Base-by-base conservation (phyloP, 2,113 vertebrate genomes). In the Baryphthengus martii region DNA sequence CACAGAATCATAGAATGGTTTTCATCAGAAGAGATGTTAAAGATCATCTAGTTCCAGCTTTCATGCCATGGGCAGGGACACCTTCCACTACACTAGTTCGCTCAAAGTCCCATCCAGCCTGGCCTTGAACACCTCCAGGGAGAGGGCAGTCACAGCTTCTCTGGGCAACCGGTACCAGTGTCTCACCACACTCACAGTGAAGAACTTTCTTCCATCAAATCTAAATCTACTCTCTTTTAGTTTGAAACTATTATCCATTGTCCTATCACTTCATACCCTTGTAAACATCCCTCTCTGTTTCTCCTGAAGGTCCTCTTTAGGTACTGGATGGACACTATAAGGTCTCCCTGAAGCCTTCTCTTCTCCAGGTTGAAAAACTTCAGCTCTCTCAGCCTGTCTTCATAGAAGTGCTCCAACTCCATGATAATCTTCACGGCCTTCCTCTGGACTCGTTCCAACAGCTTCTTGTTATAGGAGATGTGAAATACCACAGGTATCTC, bases 401-500 rank as follows among this genome's bases (percentile, higher is more conserved):
- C 33, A 13, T 0, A 23, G 33, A 55, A 18, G 13, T 25, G 10
- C 13, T 81, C 53, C 40, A 56, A 17, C 5, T 17, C 12, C n/a
- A 31, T 49, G 50, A 31, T 65, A 20, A 17, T 17, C 31, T 55
- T 66, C 6, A 6, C 35, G 45, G 8, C 28, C 18, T 3, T 88
- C 4, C 26, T 81, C 45, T 61, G 45, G 44, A 55, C 29, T 50
- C 25, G 3, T 8, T 85, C 11, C 25, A 55, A 45, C 15, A 55
- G 12, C 49, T 88, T 47, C n/a, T 77, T 94, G 85, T 94, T 96
- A 85, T 66, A 95, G 95, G 92, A 95, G 13, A 66, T 85, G 16
- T 63, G 94, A 96, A 96, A 96, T 84, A 96, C 37, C 68, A 87
- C 72, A 95, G 75, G 50, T 96, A 97, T 75, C 62, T 84, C 47